Base-by-base conservation (phyloP, 2,113 vertebrate genomes). In the Callaeas wilsoni region DNA sequence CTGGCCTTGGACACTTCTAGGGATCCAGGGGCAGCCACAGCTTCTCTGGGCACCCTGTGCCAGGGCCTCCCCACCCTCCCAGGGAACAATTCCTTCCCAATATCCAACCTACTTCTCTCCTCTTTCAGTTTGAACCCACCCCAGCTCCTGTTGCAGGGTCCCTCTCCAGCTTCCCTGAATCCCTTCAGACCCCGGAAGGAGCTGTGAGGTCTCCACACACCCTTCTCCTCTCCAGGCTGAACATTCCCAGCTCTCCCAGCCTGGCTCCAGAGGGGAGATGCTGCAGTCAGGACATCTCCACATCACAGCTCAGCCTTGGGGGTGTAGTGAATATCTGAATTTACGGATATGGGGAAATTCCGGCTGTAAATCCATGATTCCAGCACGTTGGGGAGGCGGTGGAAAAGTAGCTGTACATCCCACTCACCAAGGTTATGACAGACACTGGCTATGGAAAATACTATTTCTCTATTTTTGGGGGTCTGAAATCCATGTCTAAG, bases 191-290 rank as follows among this genome's bases (percentile, higher is more conserved):
- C 9, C 42, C 65, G 59, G 29, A 10, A 84, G 82, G 82, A 18
- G n/a, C 59, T 47, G 18, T 23, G n/a, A 19, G n/a, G 8, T 49
- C 32, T 5, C 42, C 52, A 9, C 42, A 56, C 23, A 67, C 2
- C 13, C 30, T 32, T 59, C 11, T 14, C 35, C 1, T 76, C 10
- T 42, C 42, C 71, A 59, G 52, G 35, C 30, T 85, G 71, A 42
- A 0, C 52, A 50, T 0, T 1, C 60, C 60, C 42, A 67, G 42
- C 10, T 42, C 16, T 50, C 20, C 44, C 42, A 42, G 35, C 52
- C 62, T 50, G 52, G 37, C 35, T 30, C 8, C 50, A 20, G 0
- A 35, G 70, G 23, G 50, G 5, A 64, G n/a, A 0, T 29, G 49
- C 41, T 39, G 17, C 49, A 53, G 26, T 16, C 25, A 75, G 37